Percentiles rank a stretch among this genome's conserved stretches.
Evolutionary conservation across 2,113 vertebrate genomes (phyloP).

Genomic region (Corvus cornix): DNA sequence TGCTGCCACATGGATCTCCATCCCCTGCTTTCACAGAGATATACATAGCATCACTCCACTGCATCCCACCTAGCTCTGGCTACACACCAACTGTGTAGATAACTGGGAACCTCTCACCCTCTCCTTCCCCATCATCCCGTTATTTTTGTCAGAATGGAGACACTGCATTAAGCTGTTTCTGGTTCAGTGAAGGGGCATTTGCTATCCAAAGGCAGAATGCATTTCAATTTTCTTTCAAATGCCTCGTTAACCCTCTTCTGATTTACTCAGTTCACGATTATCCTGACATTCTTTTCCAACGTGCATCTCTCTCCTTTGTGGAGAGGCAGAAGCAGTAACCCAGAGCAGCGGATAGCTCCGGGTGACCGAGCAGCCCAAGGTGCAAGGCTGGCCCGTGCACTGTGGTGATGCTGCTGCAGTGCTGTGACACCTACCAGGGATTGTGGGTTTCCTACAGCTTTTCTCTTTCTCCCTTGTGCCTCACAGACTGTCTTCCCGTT

Average conservation of each 20-base stretch:
- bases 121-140: not conserved
- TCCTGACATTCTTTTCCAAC: not conserved
- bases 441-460: not conserved
- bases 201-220: not conserved
- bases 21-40: not conserved
- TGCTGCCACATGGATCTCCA: not conserved
- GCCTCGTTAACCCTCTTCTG: slow-evolving; percentile 1
- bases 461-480: not conserved
- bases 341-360: not conserved
- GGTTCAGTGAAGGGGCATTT: slow-evolving; percentile 30
- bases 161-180: slow-evolving; percentile 16
- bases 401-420: not conserved
- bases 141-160: not conserved
- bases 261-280: not conserved
- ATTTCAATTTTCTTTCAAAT: slow-evolving; percentile 13
- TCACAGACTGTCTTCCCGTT: rapidly evolving
- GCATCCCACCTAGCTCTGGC: not conserved
- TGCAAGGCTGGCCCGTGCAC: rapidly evolving
- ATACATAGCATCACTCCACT: not conserved
- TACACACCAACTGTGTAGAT: not conserved
- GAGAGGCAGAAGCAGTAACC: not conserved
- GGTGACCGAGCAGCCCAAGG: not conserved
- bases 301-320: not conserved
- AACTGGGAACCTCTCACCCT: not conserved
- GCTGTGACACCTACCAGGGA: not conserved